Evolutionary conservation across 2,113 vertebrate species (phyloP), one percentile per base, ranked within the genome.

Genomic region (Oncorhynchus keta): DNA sequence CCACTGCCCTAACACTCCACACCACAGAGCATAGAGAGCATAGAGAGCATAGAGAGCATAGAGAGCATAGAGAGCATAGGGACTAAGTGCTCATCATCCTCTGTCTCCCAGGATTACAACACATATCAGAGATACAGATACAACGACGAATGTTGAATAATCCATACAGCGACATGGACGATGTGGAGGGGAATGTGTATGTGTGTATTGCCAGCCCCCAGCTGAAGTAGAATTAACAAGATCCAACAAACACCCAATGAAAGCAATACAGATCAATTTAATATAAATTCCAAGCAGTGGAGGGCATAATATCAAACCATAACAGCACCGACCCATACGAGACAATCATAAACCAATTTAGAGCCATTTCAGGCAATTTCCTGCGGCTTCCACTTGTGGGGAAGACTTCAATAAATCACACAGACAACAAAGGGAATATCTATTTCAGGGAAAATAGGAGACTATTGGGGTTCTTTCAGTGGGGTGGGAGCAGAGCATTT

Each of bases 321-420:
- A 90, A 91, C 87, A 87, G 85, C 90, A 76, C 85, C 70, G 80
- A 83, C 87, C 92, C 89, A 89, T 92, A 89, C 87, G 86, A 88
- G 90, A 92, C 93, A 94, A 93, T 94, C 92, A 93, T 92, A 94
- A 94, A 94, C 90, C 93, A 94, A 94, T 94, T 94, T 93, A 92
- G 90, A 91, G 88, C 93, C 89, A 93, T 94, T 94, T 87, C 88
- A 92, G 90, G 90, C 92, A 93, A 93, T 94, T 94, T 94, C 93
- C 93, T 93, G 90, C 85, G 93, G 90, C 90, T 91, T 92, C 91
- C 91, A 93, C 89, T 91, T 90, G 91, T 90, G 88, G 88, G 77
- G 89, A 92, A 90, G 91, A 92, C 93, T 94, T 94, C 93, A 94
- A 94, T 94, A 94, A 93, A 94, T 94, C 94, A 94, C 85, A 85